Percentiles rank a stretch among this genome's conserved stretches.
Conservation (phyloP, 2,797 vertebrate genomes). For the Cirrhinus mrigala region DNA sequence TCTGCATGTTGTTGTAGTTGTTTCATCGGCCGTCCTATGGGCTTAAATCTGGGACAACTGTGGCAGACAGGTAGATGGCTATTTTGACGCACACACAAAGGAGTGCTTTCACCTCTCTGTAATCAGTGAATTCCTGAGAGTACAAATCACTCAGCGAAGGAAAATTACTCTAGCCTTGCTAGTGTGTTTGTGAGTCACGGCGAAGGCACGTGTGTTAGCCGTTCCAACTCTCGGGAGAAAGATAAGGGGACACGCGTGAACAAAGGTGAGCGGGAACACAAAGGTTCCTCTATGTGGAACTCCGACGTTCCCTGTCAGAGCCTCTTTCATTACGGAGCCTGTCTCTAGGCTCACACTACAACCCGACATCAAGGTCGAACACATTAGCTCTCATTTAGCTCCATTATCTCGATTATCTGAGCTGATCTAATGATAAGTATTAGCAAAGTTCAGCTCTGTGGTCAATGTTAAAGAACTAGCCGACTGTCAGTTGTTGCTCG, state of each 20-base stretch:
- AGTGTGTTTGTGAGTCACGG: constrained; percentile 39
- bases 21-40: not conserved
- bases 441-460: constrained; percentile 39
- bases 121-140: constrained; percentile 67
- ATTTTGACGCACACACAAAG: constrained; percentile 61
- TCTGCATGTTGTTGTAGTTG: not conserved
- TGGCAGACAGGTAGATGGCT: constrained; percentile 28
- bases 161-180: constrained; percentile 60
- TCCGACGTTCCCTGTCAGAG: constrained; percentile 40
- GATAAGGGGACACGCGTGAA: constrained; percentile 29
- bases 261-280: constrained; percentile 38
- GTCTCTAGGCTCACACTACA: constrained; percentile 49
- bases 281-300: constrained; percentile 44
- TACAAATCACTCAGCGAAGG: constrained; percentile 66
- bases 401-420: constrained; percentile 50
- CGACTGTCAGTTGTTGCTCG: not conserved
- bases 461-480: constrained; percentile 42
- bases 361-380: constrained; percentile 48
- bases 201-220: constrained; percentile 25
- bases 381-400: constrained; percentile 52
- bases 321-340: constrained; percentile 29
- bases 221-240: not conserved
- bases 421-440: constrained; percentile 50
- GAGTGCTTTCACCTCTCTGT: constrained; percentile 61
- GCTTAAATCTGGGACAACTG: constrained; percentile 39